Evolutionary conservation across 2,797 vertebrate genomes (phyloP), one percentile per base, ranked within the genome.

Genomic region (Lepilemur ruficaudatus): DNA sequence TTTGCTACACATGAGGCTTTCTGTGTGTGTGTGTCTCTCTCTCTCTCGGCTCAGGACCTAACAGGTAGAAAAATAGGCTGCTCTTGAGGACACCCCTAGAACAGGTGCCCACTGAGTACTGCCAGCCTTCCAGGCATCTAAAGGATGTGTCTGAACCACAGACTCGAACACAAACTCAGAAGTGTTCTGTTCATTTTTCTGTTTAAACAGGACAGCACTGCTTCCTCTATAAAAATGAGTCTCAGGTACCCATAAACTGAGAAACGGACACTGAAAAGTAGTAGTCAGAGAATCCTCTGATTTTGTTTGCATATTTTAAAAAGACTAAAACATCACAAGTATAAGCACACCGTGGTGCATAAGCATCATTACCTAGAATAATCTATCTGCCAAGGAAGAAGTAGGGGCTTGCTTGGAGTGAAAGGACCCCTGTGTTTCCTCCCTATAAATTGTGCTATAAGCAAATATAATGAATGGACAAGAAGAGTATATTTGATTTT

Each of bases 401-500:
- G 2, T 30, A n/a, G 30, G 83, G 3, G 30, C 43, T 65, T 87
- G 25, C 82, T 59, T 59, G 18, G 25, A 35, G 12, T 48, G 67
- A 81, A 88, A 82, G 0, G 55, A 81, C 18, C 5, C 30, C 5
- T 32, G 13, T 65, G 50, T 52, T 65, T 2, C 5, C 13, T 8
- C 7, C 10, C 28, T 63, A 55, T 91, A 48, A 91, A 41, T 61
- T 46, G 2, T 22, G 28, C 41, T 59, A 0, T 83, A 43, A 87
- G 11, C 25, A 91, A 96, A 86, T 46, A 61, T 0, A 72, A 22
- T 23, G 41, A 75, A 50, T 65, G 11, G 1, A 91, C 92, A 91
- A 91, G 7, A 86, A 90, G 18, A 95, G 50, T 35, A 7, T 7
- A 35, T 48, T 83, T 76, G 20, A 72, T 48, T 96, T 97, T 65